Evolutionary conservation across 2,797 vertebrate genomes (phyloP).

Genomic region (Lacerta viridis): DNA sequence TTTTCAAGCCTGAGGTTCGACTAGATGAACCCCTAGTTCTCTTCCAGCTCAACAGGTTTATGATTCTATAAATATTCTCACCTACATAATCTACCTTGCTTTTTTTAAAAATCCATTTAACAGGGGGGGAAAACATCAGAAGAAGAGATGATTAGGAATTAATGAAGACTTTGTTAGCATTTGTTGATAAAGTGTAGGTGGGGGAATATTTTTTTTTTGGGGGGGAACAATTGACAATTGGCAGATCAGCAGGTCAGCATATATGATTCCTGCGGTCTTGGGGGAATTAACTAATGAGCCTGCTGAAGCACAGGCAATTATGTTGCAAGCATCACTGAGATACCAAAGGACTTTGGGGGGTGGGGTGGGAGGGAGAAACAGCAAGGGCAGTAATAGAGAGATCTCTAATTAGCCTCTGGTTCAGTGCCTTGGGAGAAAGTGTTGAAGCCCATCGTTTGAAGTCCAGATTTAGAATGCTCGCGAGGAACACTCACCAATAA

Average conservation of each 20-base stretch:
- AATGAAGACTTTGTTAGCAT: slow-evolving; percentile 27
- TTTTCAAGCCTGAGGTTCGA: too few species aligned
- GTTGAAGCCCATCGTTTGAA: neutral
- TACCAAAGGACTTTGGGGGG: slow-evolving; percentile 22
- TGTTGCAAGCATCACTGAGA: slow-evolving; percentile 27
- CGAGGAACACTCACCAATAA: slow-evolving; percentile 7
- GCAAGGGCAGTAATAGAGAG: slow-evolving; percentile 29
- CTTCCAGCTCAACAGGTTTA: too few species aligned
- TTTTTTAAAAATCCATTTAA: slow-evolving; percentile 1
- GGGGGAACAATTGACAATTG: neutral
- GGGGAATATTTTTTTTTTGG: slow-evolving; percentile 29
- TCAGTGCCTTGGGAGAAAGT: slow-evolving; percentile 28
- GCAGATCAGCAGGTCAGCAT: slow-evolving; percentile 22
- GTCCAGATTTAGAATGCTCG: slow-evolving; percentile 28
- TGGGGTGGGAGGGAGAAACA: neutral
- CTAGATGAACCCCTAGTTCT: too few species aligned
- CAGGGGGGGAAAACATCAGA: neutral
- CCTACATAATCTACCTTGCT: neutral
- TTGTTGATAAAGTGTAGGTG: slow-evolving; percentile 40
- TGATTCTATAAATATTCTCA: neutral
- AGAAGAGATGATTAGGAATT: slow-evolving; percentile 34
- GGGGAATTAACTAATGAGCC: slow-evolving; percentile 45
- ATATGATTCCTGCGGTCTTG: slow-evolving; percentile 19
- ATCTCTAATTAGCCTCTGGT: slow-evolving; percentile 50
- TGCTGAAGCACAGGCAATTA: slow-evolving; percentile 39